Evolutionary conservation across 2,888 invertebrate species (phyloP), one percentile per base, ranked within the genome.

Genomic region (Eupelmus urozonus): DNA sequence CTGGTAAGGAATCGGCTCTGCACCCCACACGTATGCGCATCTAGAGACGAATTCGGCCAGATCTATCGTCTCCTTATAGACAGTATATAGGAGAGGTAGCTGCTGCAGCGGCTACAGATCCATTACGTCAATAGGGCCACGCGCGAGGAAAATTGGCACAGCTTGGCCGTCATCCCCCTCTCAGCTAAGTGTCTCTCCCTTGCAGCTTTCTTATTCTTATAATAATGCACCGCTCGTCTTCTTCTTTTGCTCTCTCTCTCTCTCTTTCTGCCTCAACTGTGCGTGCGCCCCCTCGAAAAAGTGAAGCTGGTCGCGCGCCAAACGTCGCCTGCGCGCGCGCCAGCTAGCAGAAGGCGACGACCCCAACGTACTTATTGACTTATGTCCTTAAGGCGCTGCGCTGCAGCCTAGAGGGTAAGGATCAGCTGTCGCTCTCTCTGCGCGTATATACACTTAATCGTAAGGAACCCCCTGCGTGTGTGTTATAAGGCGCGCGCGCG

Each of bases 321-420:
- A 53, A 11, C 20, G 42, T 4, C 65, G 42, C 34, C 27, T 23
- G 3, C n/a, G 67, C n/a, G n/a, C n/a, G n/a, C n/a, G n/a, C n/a
- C n/a, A n/a, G n/a, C n/a, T n/a, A n/a, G n/a, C 29, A 40, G 69
- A 16, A 57, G 25, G 40, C 45, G 77, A 77, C 78, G 70, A 57
- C 76, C 70, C 71, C 82, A 86, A 86, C 87, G 86, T 86, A 86
- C 85, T 86, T 87, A 86, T 86, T 87, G 87, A 87, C 87, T 87
- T 86, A 85, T 86, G 85, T 85, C 82, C 83, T 83, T 81, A 69
- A 45, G 73, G 18, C 55, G 7, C 55, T 40, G 49, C 25, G 40
- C 20, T 40, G 7, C n/a, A 40, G 25, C 13, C 1, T 78, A 45
- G 49, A 27, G 73, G 23, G 42, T 4, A 16, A 60, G 82, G 80